Base-by-base conservation (phyloP, 1,140 invertebrate genomes). In the Pinna nobilis region DNA sequence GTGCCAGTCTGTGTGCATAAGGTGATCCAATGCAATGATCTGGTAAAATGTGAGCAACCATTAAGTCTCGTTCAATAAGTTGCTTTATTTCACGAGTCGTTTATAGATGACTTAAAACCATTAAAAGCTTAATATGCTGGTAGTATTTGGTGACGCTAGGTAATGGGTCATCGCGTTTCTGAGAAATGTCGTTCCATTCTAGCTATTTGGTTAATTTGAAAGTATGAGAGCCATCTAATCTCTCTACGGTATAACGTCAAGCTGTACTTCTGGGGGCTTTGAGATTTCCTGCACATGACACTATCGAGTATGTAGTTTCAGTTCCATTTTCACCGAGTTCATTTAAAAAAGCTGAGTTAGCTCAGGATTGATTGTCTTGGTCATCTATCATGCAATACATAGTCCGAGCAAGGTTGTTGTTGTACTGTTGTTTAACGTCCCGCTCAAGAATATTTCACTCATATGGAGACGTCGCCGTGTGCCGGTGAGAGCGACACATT, bases 321-420 rank as follows among this genome's bases (percentile, higher is more conserved):
- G 25, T 7, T 35, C 28, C 32, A 7, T n/a, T 3, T 35, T 66
- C 64, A 2, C 11, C 1, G 23, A 66, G 66, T 9, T 30, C 1
- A 7, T 72, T 49, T 15, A 72, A 57, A 33, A 72, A 66, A 6
- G 37, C 32, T n/a, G 61, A 47, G 4, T 32, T 30, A 1, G 61
- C 61, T 5, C 65, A 37, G 11, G 70, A 66, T 37, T 18, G 1
- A 59, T 72, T 66, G 35, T 63, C 66, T 35, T 74, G 72, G 41
- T 74, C 64, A 33, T 74, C 72, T 0, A 68, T 23, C 28, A 74
- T 39, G n/a, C 28, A 20, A 30, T 69, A 74, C 2, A 69, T 25
- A 18, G 20, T 59, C 20, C 23, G 37, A 2, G 15, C n/a, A 35
- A 18, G n/a, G n/a, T n/a, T n/a, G n/a, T n/a, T n/a, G n/a, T n/a